Percentiles rank a stretch among this genome's conserved stretches.
Conservation (phyloP, 2,797 vertebrate species). For the Dicrostonyx torquatus region DNA sequence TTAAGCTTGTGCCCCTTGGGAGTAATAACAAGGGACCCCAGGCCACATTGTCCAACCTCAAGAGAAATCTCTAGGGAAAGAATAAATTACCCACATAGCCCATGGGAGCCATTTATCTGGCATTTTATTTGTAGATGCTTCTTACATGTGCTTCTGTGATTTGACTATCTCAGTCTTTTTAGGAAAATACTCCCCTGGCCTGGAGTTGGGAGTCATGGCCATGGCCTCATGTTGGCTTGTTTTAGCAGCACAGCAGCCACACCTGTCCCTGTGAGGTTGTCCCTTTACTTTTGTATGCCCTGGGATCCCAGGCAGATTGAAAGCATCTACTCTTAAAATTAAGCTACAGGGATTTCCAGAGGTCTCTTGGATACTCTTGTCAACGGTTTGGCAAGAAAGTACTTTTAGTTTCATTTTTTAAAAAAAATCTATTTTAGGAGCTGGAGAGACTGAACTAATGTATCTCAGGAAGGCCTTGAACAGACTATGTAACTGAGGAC, state of each 20-base stretch:
- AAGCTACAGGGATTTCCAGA: background rate
- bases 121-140: background rate
- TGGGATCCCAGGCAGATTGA: background rate
- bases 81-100: background rate
- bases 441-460: background rate
- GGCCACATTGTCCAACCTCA: background rate
- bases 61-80: background rate
- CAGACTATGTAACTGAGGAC: background rate
- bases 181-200: background rate
- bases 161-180: background rate
- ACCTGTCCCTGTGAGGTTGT: background rate
- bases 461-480: too few species aligned
- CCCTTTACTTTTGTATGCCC: background rate
- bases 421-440: background rate
- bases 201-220: background rate
- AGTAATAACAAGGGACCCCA: background rate
- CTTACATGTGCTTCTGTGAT: background rate
- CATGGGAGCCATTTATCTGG: background rate
- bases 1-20: background rate
- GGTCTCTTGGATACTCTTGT: background rate
- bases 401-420: background rate
- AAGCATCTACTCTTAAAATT: background rate
- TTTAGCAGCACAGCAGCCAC: background rate
- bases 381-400: background rate
- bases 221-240: background rate